Evolutionary conservation across 2,888 invertebrate genomes (phyloP).

Genomic region (Agonopterix heracliana): DNA sequence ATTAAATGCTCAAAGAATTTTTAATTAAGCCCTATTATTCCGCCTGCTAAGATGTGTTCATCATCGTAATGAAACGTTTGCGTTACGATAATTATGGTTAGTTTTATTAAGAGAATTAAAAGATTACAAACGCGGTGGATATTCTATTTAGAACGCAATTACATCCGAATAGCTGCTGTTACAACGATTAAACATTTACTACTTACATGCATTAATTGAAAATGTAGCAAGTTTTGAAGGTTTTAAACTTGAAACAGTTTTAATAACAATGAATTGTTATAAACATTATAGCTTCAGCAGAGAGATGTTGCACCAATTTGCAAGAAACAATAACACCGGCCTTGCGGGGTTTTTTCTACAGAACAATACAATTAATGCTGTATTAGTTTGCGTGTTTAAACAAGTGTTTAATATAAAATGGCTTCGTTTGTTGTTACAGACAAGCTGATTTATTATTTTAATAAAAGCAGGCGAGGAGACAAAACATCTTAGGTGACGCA

Average conservation of each 20-base stretch:
- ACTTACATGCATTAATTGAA: too few relatives aligned
- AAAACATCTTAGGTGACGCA: slow-evolving; percentile 1
- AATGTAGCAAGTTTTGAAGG: too few relatives aligned
- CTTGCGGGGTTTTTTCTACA: slow-evolving; percentile 35
- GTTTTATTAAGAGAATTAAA: too few relatives aligned
- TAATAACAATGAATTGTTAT: not conserved
- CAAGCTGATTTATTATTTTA: slow-evolving; percentile 4
- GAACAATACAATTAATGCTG: slow-evolving; percentile 18
- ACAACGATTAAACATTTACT: too few relatives aligned
- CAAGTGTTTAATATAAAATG: slow-evolving; percentile 27
- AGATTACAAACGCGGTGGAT: too few relatives aligned
- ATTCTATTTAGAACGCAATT: too few relatives aligned
- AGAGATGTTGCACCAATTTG: slow-evolving; percentile 19
- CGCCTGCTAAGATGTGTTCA: too few relatives aligned
- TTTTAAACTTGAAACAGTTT: too few relatives aligned
- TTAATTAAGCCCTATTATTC: too few relatives aligned
- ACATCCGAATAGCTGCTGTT: too few relatives aligned
- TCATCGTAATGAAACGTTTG: too few relatives aligned
- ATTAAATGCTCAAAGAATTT: slow-evolving; percentile 7
- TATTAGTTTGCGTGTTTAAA: slow-evolving; percentile 27
- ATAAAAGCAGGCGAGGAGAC: not conserved
- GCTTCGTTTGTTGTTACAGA: slow-evolving; percentile 16
- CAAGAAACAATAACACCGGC: slow-evolving; percentile 25
- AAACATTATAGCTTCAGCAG: not conserved
- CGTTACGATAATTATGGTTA: too few relatives aligned